A percentile compares a stretch with the other conserved stretches of the same genome.
phyloP scores from a whole-genome alignment of 2,113 vertebrate species.

The Otus sunia region DNA sequence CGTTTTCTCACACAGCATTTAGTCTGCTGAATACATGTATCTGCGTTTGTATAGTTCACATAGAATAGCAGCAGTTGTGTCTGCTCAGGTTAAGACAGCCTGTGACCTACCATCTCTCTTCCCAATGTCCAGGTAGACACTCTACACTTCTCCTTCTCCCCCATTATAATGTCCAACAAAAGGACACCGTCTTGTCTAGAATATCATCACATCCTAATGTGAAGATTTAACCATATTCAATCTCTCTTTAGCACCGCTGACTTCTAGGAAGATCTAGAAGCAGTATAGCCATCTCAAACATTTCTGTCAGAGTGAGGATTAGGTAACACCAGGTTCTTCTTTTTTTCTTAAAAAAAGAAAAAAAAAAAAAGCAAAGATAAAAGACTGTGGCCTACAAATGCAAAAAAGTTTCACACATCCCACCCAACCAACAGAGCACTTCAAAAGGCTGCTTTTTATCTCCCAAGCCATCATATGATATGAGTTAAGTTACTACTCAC shows the following conservation, averaged over 20 bases:
- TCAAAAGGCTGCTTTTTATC: neutral
- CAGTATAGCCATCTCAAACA: neutral
- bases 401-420: neutral
- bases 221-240: neutral
- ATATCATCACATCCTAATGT: neutral
- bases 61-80: fast-evolving
- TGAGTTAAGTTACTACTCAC: neutral
- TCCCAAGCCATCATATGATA: neutral
- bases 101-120: neutral
- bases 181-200: neutral
- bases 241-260: neutral
- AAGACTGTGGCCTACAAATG: neutral
- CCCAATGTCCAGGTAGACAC: neutral
- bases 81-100: neutral
- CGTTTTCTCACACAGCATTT: neutral
- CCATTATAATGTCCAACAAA: neutral
- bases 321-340: neutral
- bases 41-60: neutral
- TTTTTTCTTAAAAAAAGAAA: neutral
- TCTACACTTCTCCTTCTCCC: neutral
- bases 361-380: neutral
- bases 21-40: neutral
- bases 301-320: neutral
- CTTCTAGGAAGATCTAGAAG: neutral
- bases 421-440: neutral